Conservation (phyloP, 2,888 invertebrate species). For the Catonia carolina region DNA sequence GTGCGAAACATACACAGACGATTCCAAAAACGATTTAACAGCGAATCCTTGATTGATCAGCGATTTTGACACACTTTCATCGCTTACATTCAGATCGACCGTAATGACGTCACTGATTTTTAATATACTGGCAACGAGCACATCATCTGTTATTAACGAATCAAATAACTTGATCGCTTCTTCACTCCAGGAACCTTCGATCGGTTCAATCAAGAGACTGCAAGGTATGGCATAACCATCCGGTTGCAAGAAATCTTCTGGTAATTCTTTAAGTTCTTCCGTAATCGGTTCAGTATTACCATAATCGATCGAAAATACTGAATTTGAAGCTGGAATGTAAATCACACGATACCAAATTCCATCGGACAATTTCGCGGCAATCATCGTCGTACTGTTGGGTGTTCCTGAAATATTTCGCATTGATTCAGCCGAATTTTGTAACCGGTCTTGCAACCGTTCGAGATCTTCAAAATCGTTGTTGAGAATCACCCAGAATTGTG, state of each 20-base stretch:
- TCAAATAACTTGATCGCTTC: constrained; percentile 58
- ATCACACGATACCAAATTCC: constrained; percentile 61
- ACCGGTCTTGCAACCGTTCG: constrained; percentile 54
- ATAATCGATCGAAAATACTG: constrained; percentile 61
- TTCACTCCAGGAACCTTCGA: constrained; percentile 57
- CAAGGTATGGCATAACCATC: constrained; percentile 27
- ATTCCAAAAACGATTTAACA: constrained; percentile 13
- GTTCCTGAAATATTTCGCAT: constrained; percentile 11
- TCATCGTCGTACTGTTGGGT: constrained; percentile 34
- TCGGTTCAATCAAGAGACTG: constrained; percentile 49
- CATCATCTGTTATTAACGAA: constrained; percentile 61
- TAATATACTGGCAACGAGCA: constrained; percentile 15
- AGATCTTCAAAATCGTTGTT: constrained; percentile 51
- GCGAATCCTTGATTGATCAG: constrained; percentile 8
- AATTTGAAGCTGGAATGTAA: constrained; percentile 48
- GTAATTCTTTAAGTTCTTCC: constrained; percentile 46
- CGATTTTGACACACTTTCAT: constrained; percentile 8
- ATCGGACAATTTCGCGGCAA: constrained; percentile 60
- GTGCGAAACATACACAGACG: constrained; percentile 34
- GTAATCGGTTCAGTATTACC: constrained; percentile 50
- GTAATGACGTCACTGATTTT: constrained; percentile 24
- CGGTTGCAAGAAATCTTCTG: constrained; percentile 22
- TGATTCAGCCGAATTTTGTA: constrained; percentile 52
- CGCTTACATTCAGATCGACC: constrained; percentile 20
- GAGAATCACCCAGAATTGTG: constrained; percentile 68